A percentile compares a stretch with the other conserved stretches of the same genome.
Evolutionary conservation across 2,797 vertebrate genomes (phyloP).

Genomic region (Zalophus californianus): DNA sequence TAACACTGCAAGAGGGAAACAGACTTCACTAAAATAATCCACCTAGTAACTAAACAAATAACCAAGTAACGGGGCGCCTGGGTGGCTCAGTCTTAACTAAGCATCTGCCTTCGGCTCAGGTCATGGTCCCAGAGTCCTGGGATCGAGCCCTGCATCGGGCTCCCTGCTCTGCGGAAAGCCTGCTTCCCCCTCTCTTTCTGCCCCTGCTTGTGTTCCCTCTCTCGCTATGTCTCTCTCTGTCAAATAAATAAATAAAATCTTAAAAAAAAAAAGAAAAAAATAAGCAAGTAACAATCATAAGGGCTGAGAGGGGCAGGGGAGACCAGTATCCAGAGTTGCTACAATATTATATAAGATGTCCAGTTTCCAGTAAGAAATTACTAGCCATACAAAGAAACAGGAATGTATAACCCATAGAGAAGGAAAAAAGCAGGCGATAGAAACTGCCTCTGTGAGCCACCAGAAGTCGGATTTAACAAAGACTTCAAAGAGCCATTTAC

Average conservation of each 20-base stretch:
- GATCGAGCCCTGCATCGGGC: too few species aligned
- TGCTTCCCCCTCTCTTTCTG: too few species aligned
- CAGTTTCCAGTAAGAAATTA: constrained; percentile 48
- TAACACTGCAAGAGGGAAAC: not conserved
- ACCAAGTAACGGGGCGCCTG: not conserved
- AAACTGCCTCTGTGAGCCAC: not conserved
- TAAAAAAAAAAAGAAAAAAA: not conserved
- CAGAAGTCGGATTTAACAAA: constrained; percentile 21
- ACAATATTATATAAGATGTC: not conserved
- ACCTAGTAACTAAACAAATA: constrained; percentile 23
- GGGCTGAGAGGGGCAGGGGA: not conserved
- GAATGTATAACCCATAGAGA: not conserved
- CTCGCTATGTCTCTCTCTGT: too few species aligned
- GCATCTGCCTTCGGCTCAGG: too few species aligned
- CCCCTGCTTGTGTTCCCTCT: too few species aligned
- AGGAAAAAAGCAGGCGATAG: not conserved
- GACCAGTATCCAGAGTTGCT: not conserved
- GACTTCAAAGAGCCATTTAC: constrained; percentile 4
- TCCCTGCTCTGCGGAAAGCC: too few species aligned
- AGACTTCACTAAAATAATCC: constrained; percentile 10
- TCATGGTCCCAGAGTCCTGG: too few species aligned
- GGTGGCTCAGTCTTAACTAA: too few species aligned
- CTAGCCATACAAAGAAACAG: not conserved
- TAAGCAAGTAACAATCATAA: not conserved
- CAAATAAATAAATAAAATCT: too few species aligned